Base-by-base conservation (phyloP, 2,888 invertebrate species). In the Cosmia trapezina region DNA sequence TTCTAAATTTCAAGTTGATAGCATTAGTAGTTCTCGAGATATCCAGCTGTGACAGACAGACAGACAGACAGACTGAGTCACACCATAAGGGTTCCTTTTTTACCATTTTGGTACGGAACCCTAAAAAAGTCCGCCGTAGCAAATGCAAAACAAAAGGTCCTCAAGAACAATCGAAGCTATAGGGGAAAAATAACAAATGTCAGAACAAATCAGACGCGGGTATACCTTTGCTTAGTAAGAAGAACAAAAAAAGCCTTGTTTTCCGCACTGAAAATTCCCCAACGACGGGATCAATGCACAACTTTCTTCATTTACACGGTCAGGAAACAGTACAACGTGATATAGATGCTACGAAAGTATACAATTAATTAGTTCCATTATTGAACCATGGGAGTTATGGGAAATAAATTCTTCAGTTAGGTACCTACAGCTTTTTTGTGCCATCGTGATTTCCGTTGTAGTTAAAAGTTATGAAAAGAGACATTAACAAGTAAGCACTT, bases 141-240 rank as follows among this genome's bases (percentile, higher is more conserved):
- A 73, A 64, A 74, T 62, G 76, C 73, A 74, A 87, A 87, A 89
- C 89, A 89, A 87, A 85, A 83, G 86, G 75, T 80, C 53, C 81
- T 85, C 77, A 83, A 87, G 87, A 88, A 90, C 89, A 90, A 89
- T 90, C 83, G 87, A 80, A 83, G 87, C 86, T 86, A 82, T 74
- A 73, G 87, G 87, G 90, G 85, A 82, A 89, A 89, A 90, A 91
- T 84, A 92, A 92, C 91, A 92, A 91, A 91, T 87, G 87, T 86
- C 89, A 86, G 85, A 90, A 89, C 93, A 91, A 93, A 93, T 93
- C 93, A 93, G 89, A 87, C 91, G 90, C 89, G 87, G 86, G 86
- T 84, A 76, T 88, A 84, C 87, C 86, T 88, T 85, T 85, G 88
- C 82, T 87, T 87, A 88, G 86, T 87, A 91, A 91, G 85, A 87